Evolutionary conservation across 2,113 vertebrate genomes (phyloP), one percentile per base, ranked within the genome.

Genomic region (Formicarius rufipectus): DNA sequence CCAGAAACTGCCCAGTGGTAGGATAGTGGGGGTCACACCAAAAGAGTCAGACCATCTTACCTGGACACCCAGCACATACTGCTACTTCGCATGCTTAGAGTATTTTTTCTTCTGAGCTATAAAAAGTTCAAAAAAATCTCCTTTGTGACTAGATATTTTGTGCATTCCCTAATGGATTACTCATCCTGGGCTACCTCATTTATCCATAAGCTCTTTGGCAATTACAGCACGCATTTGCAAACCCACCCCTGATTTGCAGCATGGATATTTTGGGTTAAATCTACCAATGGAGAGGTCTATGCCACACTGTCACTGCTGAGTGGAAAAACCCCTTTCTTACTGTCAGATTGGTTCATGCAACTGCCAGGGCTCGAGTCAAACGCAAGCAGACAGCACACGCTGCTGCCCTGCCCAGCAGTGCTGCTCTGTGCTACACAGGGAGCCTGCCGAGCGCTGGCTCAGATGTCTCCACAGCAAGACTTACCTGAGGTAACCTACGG

Each of bases 21-120:
- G 42, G 24, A 64, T 0, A 0, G 49, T 0, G 3, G 7, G 13
- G 10, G 24, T 85, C 0, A 0, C 45, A 35, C 66, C n/a, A 76
- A 50, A 52, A 52, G 25, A 62, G 47, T 6, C 24, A 60, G 33
- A 33, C 18, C 24, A 15, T 37, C 59, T 62, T 31, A 74, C 16
- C 24, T 47, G 33, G 59, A 45, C 12, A 25, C 25, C 40, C 0
- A 2, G 28, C 13, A n/a, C 7, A 35, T 25, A 31, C 31, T 6
- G 8, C 49, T 58, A 8, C 49, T 83, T 73, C 23, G 24, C 25
- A 50, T 1, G 6, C 30, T 45, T 35, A 1, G 1, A 30, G 33
- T 7, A 44, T 64, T 89, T 55, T 28, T 39, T 63, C 47, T 78
- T 78, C 40, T 3, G 27, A 71, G 11, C 39, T 2, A 37, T 0